Base-by-base conservation (phyloP, 2,888 invertebrate species). In the Cheilosia urbana region DNA sequence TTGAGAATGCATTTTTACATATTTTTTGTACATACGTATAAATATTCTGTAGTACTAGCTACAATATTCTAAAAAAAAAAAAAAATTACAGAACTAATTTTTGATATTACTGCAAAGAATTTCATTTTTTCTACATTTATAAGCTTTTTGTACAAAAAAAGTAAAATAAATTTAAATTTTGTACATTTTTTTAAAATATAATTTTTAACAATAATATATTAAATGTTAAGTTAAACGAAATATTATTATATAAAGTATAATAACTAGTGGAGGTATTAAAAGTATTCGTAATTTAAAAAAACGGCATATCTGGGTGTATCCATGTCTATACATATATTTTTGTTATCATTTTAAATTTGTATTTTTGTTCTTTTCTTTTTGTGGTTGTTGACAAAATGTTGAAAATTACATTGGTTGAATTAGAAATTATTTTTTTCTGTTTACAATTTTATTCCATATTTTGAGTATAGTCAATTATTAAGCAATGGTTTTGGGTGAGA, bases 381-480 rank as follows among this genome's bases (percentile, higher is more conserved):
- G 15, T 49, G 24, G 62, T 78, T 62, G 15, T 55, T 57, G 45
- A 45, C 4, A 37, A n/a, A 51, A 40, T 30, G 19, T 66, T 57
- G 37, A 21, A 77, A 75, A 68, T 75, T 42, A 69, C 40, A 63
- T 27, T 42, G 17, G 51, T 24, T 17, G 21, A 63, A 45, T 53
- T 57, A 53, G 53, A 63, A 73, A 37, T 4, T 1, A 4, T 34
- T 49, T 21, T 51, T 40, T 58, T 47, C 17, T 47, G n/a, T 68
- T 66, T 76, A 76, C 42, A 49, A 21, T 63, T 51, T 51, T 19
- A 37, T 30, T 0, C 9, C 30, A n/a, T 62, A 83, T 65, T 55
- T 80, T 80, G 80, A 69, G 71, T 81, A 85, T 85, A 85, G 85
- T 81, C 85, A 85, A 85, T 85, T 85, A 85, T 85, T 81, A 81